phyloP scores from a whole-genome alignment of 2,888 invertebrate genomes.

The Plagodis dolabraria region DNA sequence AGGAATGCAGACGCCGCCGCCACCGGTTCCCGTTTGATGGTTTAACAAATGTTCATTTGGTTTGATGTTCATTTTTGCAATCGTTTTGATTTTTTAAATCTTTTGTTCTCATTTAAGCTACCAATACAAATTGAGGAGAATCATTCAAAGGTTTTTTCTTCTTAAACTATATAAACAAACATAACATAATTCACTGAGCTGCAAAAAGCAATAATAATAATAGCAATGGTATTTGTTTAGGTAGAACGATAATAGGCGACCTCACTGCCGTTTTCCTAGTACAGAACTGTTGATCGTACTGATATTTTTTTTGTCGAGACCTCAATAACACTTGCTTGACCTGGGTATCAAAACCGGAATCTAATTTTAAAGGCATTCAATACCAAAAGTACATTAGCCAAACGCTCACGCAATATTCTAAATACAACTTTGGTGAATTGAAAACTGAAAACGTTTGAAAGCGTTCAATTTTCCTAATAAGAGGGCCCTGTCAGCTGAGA shows the following conservation, averaged over 20 bases:
- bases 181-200: no score
- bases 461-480: conserved; percentile 32
- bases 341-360: no score
- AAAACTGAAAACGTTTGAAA: conserved; percentile 27
- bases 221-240: no score
- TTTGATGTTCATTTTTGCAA: conserved; percentile 73
- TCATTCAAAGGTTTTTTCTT: no score
- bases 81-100: conserved; percentile 58
- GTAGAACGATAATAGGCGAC: conserved; percentile 18
- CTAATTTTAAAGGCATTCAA: no score
- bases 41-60: conserved; percentile 60
- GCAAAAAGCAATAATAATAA: no score
- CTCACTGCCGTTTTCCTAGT: no score
- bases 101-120: conserved; percentile 47
- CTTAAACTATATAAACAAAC: background rate
- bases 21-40: conserved; percentile 64
- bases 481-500: conserved; percentile 31
- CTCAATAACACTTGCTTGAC: no score
- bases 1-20: conserved; percentile 61
- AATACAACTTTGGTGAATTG: conserved; percentile 15
- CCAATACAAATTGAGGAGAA: no score
- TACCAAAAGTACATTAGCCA: background rate
- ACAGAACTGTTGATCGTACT: no score
- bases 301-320: no score
- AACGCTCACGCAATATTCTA: conserved; percentile 9